Conservation (phyloP, 2,797 vertebrate genomes). For the Delichon dasypus region DNA sequence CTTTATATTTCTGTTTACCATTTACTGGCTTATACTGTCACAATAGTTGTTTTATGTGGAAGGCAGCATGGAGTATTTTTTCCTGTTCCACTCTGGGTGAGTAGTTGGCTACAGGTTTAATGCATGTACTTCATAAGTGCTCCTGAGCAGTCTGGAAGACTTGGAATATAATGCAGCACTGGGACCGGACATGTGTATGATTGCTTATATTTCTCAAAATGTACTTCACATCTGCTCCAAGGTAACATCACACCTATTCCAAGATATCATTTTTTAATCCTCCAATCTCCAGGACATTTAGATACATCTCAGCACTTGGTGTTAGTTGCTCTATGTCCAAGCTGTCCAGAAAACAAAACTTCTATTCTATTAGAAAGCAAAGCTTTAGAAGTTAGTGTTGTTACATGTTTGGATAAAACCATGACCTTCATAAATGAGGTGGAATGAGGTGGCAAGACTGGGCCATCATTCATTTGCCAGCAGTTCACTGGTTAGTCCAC, state of each 20-base stretch:
- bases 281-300: background rate
- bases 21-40: background rate
- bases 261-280: background rate
- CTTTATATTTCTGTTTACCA: slow-evolving; percentile 27
- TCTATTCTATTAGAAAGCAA: background rate
- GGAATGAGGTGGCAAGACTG: background rate
- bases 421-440: background rate
- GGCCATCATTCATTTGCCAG: background rate
- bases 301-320: background rate
- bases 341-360: background rate
- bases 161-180: background rate
- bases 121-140: background rate
- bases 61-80: background rate
- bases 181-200: fast-evolving
- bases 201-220: background rate
- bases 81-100: background rate
- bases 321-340: background rate
- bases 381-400: background rate
- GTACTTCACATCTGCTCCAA: background rate
- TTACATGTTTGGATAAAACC: background rate
- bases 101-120: background rate
- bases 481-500: background rate
- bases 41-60: background rate
- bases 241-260: background rate
- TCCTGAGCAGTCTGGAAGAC: background rate